A percentile compares a stretch with the other conserved stretches of the same genome.
These are phyloP conservation scores for Drosophila lacicola DNA, from an alignment of 2,888 invertebrate genomes.

Conservation along the genomic window DNA sequence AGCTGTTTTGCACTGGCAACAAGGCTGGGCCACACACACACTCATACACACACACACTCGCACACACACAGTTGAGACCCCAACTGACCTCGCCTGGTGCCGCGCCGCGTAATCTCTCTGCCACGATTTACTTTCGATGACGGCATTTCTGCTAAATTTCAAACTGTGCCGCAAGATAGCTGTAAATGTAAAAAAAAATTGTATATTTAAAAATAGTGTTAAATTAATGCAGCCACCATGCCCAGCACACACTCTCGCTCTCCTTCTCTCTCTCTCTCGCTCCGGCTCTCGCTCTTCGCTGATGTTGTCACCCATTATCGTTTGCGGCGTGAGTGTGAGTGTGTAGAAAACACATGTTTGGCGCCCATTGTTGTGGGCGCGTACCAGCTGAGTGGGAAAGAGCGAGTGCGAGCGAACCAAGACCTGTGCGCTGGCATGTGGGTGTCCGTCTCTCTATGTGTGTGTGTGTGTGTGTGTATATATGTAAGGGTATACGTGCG, in stretches of 20 bases:
- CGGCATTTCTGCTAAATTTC: constrained; percentile 52
- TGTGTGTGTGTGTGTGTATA: constrained; percentile 16
- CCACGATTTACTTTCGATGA: constrained; percentile 61
- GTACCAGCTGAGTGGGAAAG: constrained; percentile 67
- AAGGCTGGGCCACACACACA: constrained; percentile 15
- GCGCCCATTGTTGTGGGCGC: constrained; percentile 66
- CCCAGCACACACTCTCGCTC: not conserved
- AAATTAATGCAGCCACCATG: constrained; percentile 30
- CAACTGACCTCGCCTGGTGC: constrained; percentile 61
- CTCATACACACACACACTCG: not conserved
- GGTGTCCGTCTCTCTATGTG: constrained; percentile 19
- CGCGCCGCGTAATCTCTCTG: constrained; percentile 33
- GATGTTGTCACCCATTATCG: constrained; percentile 61
- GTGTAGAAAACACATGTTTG: constrained; percentile 74
- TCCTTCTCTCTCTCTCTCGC: constrained; percentile 13
- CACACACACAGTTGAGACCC: constrained; percentile 17
- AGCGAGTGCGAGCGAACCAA: constrained; percentile 72
- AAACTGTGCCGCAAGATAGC: constrained; percentile 31
- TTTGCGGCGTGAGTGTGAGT: constrained; percentile 34
- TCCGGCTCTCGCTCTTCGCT: constrained; percentile 20
- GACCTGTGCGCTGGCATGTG: constrained; percentile 32
- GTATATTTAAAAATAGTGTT: constrained; percentile 42
- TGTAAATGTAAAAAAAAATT: constrained; percentile 5
- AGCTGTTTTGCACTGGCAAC: constrained; percentile 48
- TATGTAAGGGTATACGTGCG: not conserved